Base-by-base conservation (phyloP, 2,113 vertebrate genomes). In the Lipophrys pholis region DNA sequence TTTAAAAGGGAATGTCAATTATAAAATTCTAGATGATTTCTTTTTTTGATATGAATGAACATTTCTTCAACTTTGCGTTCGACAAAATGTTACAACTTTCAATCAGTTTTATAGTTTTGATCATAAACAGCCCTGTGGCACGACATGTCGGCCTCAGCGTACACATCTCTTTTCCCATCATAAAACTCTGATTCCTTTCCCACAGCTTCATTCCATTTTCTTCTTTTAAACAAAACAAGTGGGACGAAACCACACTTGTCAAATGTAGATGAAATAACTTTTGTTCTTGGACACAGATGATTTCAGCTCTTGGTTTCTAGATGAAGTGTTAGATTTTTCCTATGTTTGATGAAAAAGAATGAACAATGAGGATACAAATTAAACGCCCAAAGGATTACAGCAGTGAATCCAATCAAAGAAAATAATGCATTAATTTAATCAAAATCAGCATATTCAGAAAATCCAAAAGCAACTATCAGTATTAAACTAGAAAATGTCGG, bases 21-120 rank as follows among this genome's bases (percentile, higher is more conserved):
- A 57, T 81, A 69, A 42, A 80, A 76, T 57, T 52, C 16, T 3
- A 15, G 50, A 76, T 84, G 77, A 89, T 83, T 87, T 87, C 90
- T n/a, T 83, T 70, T 57, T 67, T 61, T 68, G 65, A 54, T 52
- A 6, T 68, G 63, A 80, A 80, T 62, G 66, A n/a, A n/a, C 69
- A 74, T 81, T 80, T 73, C 57, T 61, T 5, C 58, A 60, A 50
- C 53, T 65, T 84, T 69, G 59, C 57, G 75, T 62, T 65, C 84
- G 64, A 84, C 78, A 77, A 45, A 62, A 45, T 51, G 86, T 82
- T 74, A 83, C 55, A 73, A 53, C 65, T 62, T 85, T 86, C 75
- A 87, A 81, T 85, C 80, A 83, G 69, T 36, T 67, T 80, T 57
- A 2, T 41, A 72, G 63, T 36, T 48, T 76, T 70, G 52, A 61